phyloP scores from a whole-genome alignment of 2,797 vertebrate genomes.

The Phyllotis vaccarum region DNA sequence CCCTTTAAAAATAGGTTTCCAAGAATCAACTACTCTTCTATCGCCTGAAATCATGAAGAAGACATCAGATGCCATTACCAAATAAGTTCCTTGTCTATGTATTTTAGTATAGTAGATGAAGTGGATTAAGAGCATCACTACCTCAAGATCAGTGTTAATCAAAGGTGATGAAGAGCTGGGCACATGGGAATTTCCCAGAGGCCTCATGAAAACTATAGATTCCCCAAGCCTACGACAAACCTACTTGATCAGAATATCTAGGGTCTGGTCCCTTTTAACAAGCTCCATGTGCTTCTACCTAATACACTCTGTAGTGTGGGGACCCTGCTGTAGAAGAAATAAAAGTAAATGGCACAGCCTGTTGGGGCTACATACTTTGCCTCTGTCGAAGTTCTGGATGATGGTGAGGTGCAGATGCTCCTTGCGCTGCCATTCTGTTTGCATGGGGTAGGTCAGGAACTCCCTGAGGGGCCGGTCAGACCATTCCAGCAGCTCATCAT shows the following conservation, averaged over 20 bases:
- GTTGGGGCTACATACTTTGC: slow-evolving; percentile 91
- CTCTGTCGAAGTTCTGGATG: slow-evolving; percentile 98
- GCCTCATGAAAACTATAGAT: neutral
- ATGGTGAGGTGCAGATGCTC: slow-evolving; percentile 98
- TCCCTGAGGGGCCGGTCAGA: slow-evolving; percentile 96
- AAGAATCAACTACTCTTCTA: neutral
- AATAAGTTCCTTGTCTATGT: neutral
- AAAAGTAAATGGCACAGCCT: fast-evolving
- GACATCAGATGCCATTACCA: neutral
- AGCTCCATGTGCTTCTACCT: neutral
- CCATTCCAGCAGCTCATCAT: slow-evolving; percentile 98
- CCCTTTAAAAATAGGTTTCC: neutral
- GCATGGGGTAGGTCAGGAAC: slow-evolving; percentile 98
- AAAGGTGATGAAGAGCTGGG: neutral
- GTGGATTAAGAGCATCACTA: neutral
- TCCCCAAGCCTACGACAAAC: neutral
- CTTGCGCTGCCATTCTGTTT: slow-evolving; percentile 99
- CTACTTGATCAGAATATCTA: neutral
- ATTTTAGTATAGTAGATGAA: neutral
- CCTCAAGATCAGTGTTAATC: neutral
- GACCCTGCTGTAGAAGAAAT: neutral
- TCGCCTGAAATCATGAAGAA: too few species aligned
- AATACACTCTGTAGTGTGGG: fast-evolving
- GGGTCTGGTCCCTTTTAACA: neutral
- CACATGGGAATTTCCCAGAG: neutral